phyloP scores from a whole-genome alignment of 2,888 invertebrate species.

The Rhingia campestris region DNA sequence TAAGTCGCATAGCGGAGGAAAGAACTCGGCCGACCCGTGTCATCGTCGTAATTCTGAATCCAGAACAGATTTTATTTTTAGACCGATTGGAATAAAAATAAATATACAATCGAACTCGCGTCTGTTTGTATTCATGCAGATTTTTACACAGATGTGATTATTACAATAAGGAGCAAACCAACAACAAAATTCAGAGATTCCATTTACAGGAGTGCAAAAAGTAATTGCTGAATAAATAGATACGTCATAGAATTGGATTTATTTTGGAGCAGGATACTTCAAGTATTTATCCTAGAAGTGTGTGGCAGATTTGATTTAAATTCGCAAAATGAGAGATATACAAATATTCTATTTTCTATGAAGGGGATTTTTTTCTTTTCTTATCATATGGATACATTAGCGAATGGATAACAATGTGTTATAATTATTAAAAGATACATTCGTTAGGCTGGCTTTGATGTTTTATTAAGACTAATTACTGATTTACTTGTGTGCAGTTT shows the following conservation, averaged over 20 bases:
- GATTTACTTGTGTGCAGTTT: too few species aligned
- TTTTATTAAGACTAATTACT: too few species aligned
- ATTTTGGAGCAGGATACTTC: constrained; percentile 15
- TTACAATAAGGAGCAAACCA: constrained; percentile 31
- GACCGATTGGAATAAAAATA: constrained; percentile 59
- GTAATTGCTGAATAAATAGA: constrained; percentile 69
- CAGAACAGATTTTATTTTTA: constrained; percentile 61
- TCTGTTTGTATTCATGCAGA: constrained; percentile 59
- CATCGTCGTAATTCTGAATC: constrained; percentile 22
- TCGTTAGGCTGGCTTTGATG: too few species aligned
- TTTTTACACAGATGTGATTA: constrained; percentile 63
- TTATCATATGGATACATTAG: not conserved
- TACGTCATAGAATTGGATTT: constrained; percentile 35
- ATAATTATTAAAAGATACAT: not conserved
- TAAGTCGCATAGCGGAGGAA: constrained; percentile 23
- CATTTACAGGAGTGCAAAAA: constrained; percentile 43
- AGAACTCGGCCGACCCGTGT: constrained; percentile 34
- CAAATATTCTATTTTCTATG: constrained; percentile 41
- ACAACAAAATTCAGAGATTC: constrained; percentile 22
- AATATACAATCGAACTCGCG: constrained; percentile 56
- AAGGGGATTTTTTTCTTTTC: constrained; percentile 4
- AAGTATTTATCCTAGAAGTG: not conserved
- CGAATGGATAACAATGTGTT: constrained; percentile 1
- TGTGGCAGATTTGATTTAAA: constrained; percentile 29
- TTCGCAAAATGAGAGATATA: constrained; percentile 28